Percentiles rank a stretch among this genome's conserved stretches.
Conservation (phyloP, 1,140 invertebrate species). For the Psilanteris sp. region DNA sequence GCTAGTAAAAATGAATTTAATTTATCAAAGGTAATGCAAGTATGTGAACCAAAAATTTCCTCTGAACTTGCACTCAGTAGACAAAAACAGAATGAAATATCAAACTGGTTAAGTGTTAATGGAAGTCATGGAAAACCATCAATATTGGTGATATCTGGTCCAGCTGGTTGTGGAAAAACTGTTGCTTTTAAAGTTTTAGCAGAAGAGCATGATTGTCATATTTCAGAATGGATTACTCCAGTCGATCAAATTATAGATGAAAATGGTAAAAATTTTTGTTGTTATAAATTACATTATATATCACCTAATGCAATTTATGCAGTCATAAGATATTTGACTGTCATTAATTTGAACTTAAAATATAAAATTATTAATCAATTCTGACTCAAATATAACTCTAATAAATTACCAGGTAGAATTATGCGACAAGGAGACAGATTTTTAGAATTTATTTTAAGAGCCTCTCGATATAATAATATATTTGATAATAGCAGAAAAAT, state of each 20-base stretch:
- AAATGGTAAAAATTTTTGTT: constrained; percentile 66
- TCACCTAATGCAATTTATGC: no score
- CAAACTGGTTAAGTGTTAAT: constrained; percentile 68
- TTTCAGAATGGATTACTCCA: constrained; percentile 87
- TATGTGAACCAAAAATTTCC: constrained; percentile 69
- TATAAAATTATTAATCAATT: no score
- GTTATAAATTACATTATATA: no score
- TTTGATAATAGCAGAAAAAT: constrained; percentile 81
- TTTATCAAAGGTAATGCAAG: constrained; percentile 66
- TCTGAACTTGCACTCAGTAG: constrained; percentile 72
- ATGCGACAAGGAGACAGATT: constrained; percentile 83
- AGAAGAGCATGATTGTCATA: constrained; percentile 80
- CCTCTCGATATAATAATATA: constrained; percentile 85
- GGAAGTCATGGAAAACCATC: constrained; percentile 74
- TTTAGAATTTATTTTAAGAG: constrained; percentile 84
- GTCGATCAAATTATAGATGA: constrained; percentile 80
- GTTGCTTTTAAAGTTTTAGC: constrained; percentile 82
- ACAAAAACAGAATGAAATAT: constrained; percentile 75
- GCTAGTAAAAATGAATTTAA: constrained; percentile 3
- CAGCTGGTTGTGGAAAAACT: constrained; percentile 87
- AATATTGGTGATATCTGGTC: constrained; percentile 85
- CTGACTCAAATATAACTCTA: no score
- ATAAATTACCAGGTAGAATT: constrained; percentile 64
- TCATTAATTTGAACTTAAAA: no score
- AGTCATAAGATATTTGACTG: no score